A percentile compares a stretch with the other conserved stretches of the same genome.
Conservation (phyloP, 2,797 vertebrate species). For the Lophius americanus region DNA sequence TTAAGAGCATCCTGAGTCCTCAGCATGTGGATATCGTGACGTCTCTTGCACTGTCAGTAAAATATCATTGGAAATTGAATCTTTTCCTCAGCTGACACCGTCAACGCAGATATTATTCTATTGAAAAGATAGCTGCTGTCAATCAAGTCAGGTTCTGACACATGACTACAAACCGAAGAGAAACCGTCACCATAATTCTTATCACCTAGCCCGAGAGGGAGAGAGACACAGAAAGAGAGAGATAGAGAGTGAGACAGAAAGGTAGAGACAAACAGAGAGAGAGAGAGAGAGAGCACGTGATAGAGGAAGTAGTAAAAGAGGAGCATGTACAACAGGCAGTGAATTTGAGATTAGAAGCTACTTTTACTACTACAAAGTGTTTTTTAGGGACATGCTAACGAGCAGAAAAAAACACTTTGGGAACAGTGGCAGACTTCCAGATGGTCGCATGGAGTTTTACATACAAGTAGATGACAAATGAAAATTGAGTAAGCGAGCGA, state of each 20-base stretch:
- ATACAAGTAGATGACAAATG: background rate
- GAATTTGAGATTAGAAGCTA: too few relatives aligned
- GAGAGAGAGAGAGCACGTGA: too few relatives aligned
- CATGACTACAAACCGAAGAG: slow-evolving; percentile 62
- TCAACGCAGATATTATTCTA: slow-evolving; percentile 69
- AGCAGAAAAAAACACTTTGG: slow-evolving; percentile 32
- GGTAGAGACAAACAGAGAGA: too few relatives aligned
- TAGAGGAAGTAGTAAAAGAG: too few relatives aligned
- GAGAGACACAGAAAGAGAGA: background rate
- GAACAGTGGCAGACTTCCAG: slow-evolving; percentile 17
- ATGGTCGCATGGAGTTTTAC: background rate
- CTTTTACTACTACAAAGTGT: background rate
- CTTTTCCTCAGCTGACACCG: slow-evolving; percentile 60
- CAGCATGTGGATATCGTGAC: slow-evolving; percentile 61
- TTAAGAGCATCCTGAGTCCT: slow-evolving; percentile 48
- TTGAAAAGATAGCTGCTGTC: slow-evolving; percentile 72
- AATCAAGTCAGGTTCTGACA: slow-evolving; percentile 65
- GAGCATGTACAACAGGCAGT: too few relatives aligned
- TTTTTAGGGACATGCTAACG: slow-evolving; percentile 10
- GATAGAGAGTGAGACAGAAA: background rate
- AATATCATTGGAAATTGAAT: slow-evolving; percentile 76
- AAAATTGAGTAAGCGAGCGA: background rate
- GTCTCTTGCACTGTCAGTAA: slow-evolving; percentile 69
- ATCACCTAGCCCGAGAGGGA: slow-evolving; percentile 50
- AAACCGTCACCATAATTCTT: slow-evolving; percentile 72